Evolutionary conservation across 2,888 invertebrate species (phyloP), one percentile per base, ranked within the genome.

Genomic region (Polydrusus pterygomalis): DNA sequence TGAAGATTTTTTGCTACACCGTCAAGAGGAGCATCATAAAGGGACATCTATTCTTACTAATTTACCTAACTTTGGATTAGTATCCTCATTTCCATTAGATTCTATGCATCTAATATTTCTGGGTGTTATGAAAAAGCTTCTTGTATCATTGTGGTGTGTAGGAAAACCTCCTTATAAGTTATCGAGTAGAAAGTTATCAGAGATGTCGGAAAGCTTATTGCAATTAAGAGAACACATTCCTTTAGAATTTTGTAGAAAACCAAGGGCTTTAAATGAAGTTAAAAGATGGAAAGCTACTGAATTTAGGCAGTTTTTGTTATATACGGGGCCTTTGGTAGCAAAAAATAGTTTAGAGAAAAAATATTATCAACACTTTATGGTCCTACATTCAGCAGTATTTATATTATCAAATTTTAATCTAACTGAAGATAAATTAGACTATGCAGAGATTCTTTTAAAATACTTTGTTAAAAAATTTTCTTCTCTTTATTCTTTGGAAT

Each of bases 1-100:
- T 70, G 25, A 11, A 38, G 58, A 64, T 62, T 79, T 77, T 70
- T 45, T 45, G 15, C 15, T 45, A 18, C 74, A 74, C 62, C 40
- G 18, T 38, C 78, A 82, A 58, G 43, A 20, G 15, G 71, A 79
- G 38, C 79, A 80, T 79, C 79, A 81, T 63, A 77, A 40, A 56
- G 77, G 74, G 8, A 70, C 58, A 13, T 75, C 77, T 58, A 67
- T 76, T 65, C 63, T 81, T 30, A 75, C 77, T 65, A 70, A 75
- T 40, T 78, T 80, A 68, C 80, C 79, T 8, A 71, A 78, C 30
- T 78, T 81, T 70, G 73, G 80, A 73, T 79, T 82, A 75, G 74
- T 83, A 13, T 51, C 77, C 40, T 73, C 78, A 47, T 74, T 83
- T 58, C 79, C 80, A 3, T 58, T 81, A 25, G 81, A 83, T 63